Base-by-base conservation (phyloP, 2,113 vertebrate genomes). In the Pipra filicauda region DNA sequence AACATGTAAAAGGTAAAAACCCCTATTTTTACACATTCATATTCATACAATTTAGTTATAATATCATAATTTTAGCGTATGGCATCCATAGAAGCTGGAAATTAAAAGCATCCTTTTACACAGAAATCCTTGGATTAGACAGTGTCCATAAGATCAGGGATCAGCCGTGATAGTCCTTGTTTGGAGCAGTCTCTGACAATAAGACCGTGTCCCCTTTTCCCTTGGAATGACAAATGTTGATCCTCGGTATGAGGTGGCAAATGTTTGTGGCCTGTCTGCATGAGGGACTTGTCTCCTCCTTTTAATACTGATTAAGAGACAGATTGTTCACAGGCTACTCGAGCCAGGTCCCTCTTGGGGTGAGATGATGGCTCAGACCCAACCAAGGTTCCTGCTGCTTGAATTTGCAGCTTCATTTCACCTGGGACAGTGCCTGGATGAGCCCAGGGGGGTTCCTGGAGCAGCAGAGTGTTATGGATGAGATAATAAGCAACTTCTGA, bases 331-430 rank as follows among this genome's bases (percentile, higher is more conserved):
- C 37, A 15, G 49, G 4, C 1, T 12, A 1, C 3, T 19, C 1
- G 41, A 88, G 89, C 77, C 73, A 69, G 65, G 8, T 22, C 28
- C 65, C 54, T 62, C 51, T 12, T 15, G 46, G 30, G 82, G 54
- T 18, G 2, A 10, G 18, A 8, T 2, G 51, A 30, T 20, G 48
- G 78, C 87, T 62, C 48, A 4, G n/a, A 35, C 27, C 51, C 51
- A 15, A 12, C 11, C 48, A 5, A 4, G 72, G 28, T 26, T 94
- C 91, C 26, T 0, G 35, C 92, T 80, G 97, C 79, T 91, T 35
- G 0, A 5, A 28, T 95, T 96, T 95, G 79, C 84, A 74, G 95
- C 94, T 22, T 51, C 85, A 71, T 95, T 96, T 91, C 95, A 91
- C 74, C 78, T 54, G 89, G 93, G 96, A 81, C 57, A 0, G 72